Conservation (phyloP, 1,140 invertebrate species). For the Formica selysi region DNA sequence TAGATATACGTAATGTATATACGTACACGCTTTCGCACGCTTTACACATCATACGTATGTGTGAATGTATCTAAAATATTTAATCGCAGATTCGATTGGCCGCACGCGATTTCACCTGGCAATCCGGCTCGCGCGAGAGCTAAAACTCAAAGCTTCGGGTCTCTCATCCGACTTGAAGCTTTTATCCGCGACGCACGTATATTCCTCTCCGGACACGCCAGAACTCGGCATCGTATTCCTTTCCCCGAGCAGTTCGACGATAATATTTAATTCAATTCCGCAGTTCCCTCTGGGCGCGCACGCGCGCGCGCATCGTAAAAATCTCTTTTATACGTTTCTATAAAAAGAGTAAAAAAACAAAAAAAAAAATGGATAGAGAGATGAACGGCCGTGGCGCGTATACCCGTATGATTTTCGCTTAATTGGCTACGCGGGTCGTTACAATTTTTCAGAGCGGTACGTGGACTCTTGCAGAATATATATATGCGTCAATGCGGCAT, state of each 20-base stretch:
- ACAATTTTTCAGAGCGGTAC: slow-evolving; percentile 38
- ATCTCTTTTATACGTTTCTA: slow-evolving; percentile 46
- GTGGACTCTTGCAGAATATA: slow-evolving; percentile 2
- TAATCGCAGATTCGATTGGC: slow-evolving; percentile 53
- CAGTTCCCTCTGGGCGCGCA: neutral
- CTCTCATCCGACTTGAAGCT: slow-evolving; percentile 55
- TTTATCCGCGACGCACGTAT: slow-evolving; percentile 45
- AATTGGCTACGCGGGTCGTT: slow-evolving; percentile 44
- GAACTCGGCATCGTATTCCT: slow-evolving; percentile 40
- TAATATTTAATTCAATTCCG: slow-evolving; percentile 60
- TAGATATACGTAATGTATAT: neutral
- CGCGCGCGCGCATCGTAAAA: slow-evolving; percentile 34
- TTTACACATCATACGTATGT: neutral
- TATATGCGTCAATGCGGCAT: neutral
- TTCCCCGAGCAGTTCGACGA: slow-evolving; percentile 35
- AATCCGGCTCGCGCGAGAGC: slow-evolving; percentile 30
- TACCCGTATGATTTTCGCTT: slow-evolving; percentile 49
- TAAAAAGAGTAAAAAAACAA: neutral
- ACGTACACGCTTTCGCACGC: too few species aligned
- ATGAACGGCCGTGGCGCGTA: slow-evolving; percentile 13
- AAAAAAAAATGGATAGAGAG: neutral
- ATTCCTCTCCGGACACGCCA: slow-evolving; percentile 35
- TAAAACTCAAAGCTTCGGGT: slow-evolving; percentile 46
- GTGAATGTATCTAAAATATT: slow-evolving; percentile 43
- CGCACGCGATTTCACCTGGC: slow-evolving; percentile 45